Base-by-base conservation (phyloP, 2,888 invertebrate species). In the Lithosia quadra region DNA sequence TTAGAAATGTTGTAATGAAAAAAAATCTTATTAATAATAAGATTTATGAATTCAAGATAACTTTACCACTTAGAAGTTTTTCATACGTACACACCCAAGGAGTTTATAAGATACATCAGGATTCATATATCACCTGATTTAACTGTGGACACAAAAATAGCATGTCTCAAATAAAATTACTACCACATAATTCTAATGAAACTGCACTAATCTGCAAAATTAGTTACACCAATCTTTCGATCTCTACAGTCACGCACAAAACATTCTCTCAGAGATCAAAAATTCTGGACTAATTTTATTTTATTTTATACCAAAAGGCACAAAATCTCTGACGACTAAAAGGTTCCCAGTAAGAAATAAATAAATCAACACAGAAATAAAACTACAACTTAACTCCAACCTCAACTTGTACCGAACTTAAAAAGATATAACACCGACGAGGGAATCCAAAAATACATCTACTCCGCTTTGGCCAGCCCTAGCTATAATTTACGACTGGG, bases 401-500 rank as follows among this genome's bases (percentile, higher is more conserved):
- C 59, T 34, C 56, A 49, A 65, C 53, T 60, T 66, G 43, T 22
- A 65, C 63, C 55, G 55, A 65, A 59, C 65, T 59, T 65, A 65
- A 66, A 66, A 66, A 66, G 49, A 56, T 36, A 62, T 61, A 56
- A 43, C 43, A 56, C 56, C 67, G n/a, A 2, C 67, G 24, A 60
- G 56, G 56, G 56, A 63, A 39, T 43, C 58, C 55, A 55, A 68
- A 69, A 69, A 69, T 49, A 62, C 15, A 62, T 15, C 22, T 55
- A 57, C 49, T 55, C n/a, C 34, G 59, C 34, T 58, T 53, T 63
- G 65, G 83, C 43, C 81, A 84, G 49, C 84, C 84, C 82, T 84
- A 75, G 74, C 72, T 65, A 79, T 86, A 82, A 86, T 84, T 86
- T 84, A 86, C 80, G 83, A 81, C 77, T 63, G 83, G 84, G 86